A percentile compares a stretch with the other conserved stretches of the same genome.
Evolutionary conservation across 2,888 invertebrate genomes (phyloP).

Genomic region (Drosophila neotestacea): DNA sequence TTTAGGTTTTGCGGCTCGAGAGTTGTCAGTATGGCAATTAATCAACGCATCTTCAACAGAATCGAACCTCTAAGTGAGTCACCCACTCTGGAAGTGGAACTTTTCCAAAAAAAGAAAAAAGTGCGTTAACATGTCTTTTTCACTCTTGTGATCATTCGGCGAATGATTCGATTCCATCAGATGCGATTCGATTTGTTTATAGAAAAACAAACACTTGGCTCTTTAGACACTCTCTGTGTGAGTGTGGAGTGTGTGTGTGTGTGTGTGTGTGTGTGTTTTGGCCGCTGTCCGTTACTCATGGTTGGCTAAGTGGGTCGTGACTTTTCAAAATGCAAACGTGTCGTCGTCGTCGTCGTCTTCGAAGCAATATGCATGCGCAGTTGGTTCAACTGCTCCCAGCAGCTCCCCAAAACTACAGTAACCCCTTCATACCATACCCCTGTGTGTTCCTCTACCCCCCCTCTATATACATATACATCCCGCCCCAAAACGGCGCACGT

Average conservation of each 20-base stretch:
- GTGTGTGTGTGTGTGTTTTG: conserved; percentile 40
- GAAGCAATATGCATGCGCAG: conserved; percentile 67
- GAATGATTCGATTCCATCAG: conserved; percentile 47
- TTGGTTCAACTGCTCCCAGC: conserved; percentile 51
- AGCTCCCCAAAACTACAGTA: conserved; percentile 37
- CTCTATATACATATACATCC: conserved; percentile 20
- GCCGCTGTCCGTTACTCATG: conserved; percentile 77
- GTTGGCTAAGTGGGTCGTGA: conserved; percentile 80
- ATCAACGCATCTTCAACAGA: conserved; percentile 73
- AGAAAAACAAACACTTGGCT: conserved; percentile 76
- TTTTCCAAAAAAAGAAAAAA: conserved; percentile 4
- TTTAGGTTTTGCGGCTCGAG: conserved; percentile 72
- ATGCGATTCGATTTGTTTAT: conserved; percentile 70
- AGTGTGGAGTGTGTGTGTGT: conserved; percentile 11
- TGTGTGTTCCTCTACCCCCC: not conserved
- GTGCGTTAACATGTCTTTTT: conserved; percentile 34
- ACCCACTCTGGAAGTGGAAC: conserved; percentile 39
- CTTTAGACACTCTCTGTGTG: conserved; percentile 13
- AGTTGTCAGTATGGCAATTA: conserved; percentile 75
- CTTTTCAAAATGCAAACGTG: conserved; percentile 79
- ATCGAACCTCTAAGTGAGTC: conserved; percentile 36
- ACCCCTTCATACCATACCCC: not conserved
- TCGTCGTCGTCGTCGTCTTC: conserved; percentile 59
- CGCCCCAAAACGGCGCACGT: conserved; percentile 68
- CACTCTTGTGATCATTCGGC: conserved; percentile 4